These are phyloP conservation scores for Metalampra italica DNA, from an alignment of 2,888 invertebrate genomes.

Conservation along the genomic window DNA sequence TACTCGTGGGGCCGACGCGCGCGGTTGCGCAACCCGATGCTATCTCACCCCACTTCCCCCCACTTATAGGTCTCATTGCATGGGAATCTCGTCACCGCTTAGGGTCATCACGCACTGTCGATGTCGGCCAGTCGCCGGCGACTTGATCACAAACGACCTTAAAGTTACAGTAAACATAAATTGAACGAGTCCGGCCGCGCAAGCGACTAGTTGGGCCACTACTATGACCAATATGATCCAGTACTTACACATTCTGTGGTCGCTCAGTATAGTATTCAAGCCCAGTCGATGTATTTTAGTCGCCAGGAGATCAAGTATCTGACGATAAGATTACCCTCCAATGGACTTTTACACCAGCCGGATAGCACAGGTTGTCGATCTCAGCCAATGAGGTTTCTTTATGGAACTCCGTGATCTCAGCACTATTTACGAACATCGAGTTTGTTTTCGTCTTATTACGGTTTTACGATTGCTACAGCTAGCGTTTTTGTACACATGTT, in stretches of 20 bases:
- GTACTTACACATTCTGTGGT: no score
- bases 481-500: conserved; percentile 1
- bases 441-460: conserved; percentile 9
- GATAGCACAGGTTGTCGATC: conserved; percentile 2
- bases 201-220: no score
- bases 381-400: conserved; percentile 7
- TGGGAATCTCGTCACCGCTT: conserved; percentile 40
- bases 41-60: conserved; percentile 45
- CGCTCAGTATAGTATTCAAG: no score
- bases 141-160: neutral
- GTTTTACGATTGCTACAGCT: conserved; percentile 5
- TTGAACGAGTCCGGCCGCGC: no score
- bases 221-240: no score
- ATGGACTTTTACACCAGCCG: neutral
- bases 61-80: conserved; percentile 19
- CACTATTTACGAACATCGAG: no score
- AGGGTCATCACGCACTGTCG: conserved; percentile 5
- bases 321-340: neutral
- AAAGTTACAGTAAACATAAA: no score
- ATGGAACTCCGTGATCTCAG: conserved; percentile 10
- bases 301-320: no score
- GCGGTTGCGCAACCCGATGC: conserved; percentile 48
- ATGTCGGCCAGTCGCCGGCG: conserved; percentile 15
- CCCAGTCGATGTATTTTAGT: no score
- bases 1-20: conserved; percentile 33